Percentiles rank a stretch among this genome's conserved stretches.
Conservation (phyloP, 2,888 invertebrate genomes). For the Drosophila mimica region DNA sequence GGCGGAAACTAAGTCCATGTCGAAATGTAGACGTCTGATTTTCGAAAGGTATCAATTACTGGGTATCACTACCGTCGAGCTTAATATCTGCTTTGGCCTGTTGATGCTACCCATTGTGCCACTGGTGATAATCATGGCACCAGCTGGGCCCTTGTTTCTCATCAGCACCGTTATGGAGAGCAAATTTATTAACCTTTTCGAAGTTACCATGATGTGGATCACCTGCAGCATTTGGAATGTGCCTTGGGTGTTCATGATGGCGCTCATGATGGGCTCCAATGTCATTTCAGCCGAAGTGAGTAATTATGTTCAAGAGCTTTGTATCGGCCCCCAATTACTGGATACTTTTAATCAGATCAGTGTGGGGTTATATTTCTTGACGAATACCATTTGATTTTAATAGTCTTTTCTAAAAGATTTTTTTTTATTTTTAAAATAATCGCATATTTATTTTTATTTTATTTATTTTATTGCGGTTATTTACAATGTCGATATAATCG, state of each 20-base stretch:
- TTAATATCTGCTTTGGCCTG: constrained; percentile 51
- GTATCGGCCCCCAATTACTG: background rate
- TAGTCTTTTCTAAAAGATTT: background rate
- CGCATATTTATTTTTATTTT: too few relatives aligned
- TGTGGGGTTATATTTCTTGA: background rate
- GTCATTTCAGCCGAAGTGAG: constrained; percentile 66
- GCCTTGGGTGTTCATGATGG: constrained; percentile 56
- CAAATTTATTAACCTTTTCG: constrained; percentile 11
- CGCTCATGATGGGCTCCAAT: constrained; percentile 50
- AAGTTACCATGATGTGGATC: background rate
- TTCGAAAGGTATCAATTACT: constrained; percentile 35
- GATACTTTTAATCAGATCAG: background rate
- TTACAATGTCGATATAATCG: too few relatives aligned
- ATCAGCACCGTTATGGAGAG: constrained; percentile 59
- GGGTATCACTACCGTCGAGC: constrained; percentile 28
- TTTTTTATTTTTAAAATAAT: too few relatives aligned
- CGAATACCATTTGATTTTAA: background rate
- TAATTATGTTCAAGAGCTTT: background rate
- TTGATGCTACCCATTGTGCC: constrained; percentile 59
- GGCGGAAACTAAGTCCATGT: background rate
- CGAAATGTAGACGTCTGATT: constrained; percentile 12
- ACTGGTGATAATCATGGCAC: constrained; percentile 39
- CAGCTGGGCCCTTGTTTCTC: constrained; percentile 51
- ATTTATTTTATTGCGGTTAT: too few relatives aligned
- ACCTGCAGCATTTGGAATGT: constrained; percentile 44